Evolutionary conservation across 92 coral and sea anemone genomes (phyloP), one percentile per base, ranked within the genome.

Genomic region (Paramuricea clavata): DNA sequence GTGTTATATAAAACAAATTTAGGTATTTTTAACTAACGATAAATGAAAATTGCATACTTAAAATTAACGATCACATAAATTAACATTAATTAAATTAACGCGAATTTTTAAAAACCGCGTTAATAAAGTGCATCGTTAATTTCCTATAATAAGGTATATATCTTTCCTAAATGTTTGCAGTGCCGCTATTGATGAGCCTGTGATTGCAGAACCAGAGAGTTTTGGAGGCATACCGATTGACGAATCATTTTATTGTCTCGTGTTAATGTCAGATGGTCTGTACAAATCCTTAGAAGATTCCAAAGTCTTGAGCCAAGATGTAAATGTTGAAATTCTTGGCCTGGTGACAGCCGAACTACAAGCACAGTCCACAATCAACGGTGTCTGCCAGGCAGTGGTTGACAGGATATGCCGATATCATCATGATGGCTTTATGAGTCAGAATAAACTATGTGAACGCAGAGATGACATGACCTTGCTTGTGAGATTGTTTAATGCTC

Each of bases 221-320:
- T 83, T 61, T 59, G 98, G 98, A 61, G 97, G 98, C 31, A 87
- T 94, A 56, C 94, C 94, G 47, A 87, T 96, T 33, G 98, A 96
- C 34, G 92, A 91, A 25, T 76, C 99, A 41, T 94, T 96, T 79
- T 93, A 87, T 80, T 94, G 94, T 15, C 75, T 96, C 23, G 91
- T 96, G 43, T 92, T 96, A 35, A 96, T 96, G 98, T 94, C 99
- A 12, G 99, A 96, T 71, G 99, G 99, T 23, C 69, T 96, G 73
- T 96, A 96, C 90, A 93, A 92, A 41, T 92, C 97, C 3, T 87
- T 96, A 19, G 94, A 96, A 44, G 99, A 94, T 36, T 94, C 97
- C 19, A 92, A 98, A 7, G 98, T 74, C 25, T 68, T 90, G 0
- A 87, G 81, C 62, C 82, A 88, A 49, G 85, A 90, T 43, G 90